phyloP scores from a whole-genome alignment of 2,888 invertebrate species.

The Julus scandinavius region DNA sequence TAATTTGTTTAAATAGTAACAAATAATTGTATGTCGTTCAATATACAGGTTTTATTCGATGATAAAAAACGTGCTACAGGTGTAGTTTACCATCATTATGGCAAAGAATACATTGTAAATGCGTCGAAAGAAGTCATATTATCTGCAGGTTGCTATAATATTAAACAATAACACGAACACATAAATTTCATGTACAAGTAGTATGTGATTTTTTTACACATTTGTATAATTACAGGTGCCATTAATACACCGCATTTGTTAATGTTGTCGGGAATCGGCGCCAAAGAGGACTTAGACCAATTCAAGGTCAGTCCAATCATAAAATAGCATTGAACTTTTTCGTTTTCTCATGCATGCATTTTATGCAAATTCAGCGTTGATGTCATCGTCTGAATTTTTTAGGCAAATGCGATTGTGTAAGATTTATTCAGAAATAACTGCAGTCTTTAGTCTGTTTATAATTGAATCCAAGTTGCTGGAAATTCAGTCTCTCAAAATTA shows the following conservation, averaged over 20 bases:
- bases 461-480: no score
- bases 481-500: no score
- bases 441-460: no score
- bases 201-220: neutral
- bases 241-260: conserved; percentile 30
- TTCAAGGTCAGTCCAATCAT: neutral
- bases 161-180: neutral
- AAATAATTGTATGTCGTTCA: neutral
- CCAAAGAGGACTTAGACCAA: neutral
- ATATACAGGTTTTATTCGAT: conserved; percentile 51
- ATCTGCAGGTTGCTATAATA: conserved; percentile 45
- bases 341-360: neutral
- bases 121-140: conserved; percentile 55
- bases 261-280: conserved; percentile 56
- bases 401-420: no score
- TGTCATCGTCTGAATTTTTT: no score
- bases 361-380: neutral
- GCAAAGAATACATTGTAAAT: conserved; percentile 39
- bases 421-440: no score
- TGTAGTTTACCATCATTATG: conserved; percentile 52
- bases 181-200: neutral
- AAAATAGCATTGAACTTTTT: neutral
- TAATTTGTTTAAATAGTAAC: no score
- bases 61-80: conserved; percentile 52
- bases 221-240: neutral